Conservation (phyloP, 2,888 invertebrate genomes). For the Mesorhabditis spiculigera region DNA sequence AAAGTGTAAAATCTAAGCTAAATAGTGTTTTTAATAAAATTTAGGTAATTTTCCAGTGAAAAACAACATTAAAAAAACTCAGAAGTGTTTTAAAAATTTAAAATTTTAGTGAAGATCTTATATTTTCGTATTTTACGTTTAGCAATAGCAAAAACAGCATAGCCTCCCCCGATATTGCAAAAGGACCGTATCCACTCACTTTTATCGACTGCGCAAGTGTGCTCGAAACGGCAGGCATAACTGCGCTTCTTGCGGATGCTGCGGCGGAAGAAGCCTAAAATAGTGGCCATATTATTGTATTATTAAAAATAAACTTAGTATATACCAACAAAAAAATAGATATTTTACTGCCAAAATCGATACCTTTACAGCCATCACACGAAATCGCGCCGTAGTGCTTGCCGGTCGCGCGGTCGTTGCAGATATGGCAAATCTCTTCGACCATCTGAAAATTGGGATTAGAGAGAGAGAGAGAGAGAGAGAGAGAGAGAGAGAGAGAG, state of each 20-base stretch:
- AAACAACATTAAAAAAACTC: too few relatives aligned
- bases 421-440: slow-evolving; percentile 47
- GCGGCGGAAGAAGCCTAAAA: slow-evolving; percentile 52
- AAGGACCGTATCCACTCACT: slow-evolving; percentile 25
- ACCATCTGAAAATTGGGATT: slow-evolving; percentile 15
- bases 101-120: too few relatives aligned
- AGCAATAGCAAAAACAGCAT: not conserved
- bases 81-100: too few relatives aligned
- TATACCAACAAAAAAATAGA: not conserved
- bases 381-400: slow-evolving; percentile 53
- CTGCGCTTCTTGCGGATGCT: slow-evolving; percentile 54
- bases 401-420: slow-evolving; percentile 54
- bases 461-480: too few relatives aligned
- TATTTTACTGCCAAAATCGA: not conserved
- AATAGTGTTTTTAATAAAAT: too few relatives aligned
- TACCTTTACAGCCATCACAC: slow-evolving; percentile 56
- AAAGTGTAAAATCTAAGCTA: slow-evolving; percentile 12
- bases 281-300: not conserved
- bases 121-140: too few relatives aligned
- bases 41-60: too few relatives aligned
- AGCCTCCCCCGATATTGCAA: not conserved
- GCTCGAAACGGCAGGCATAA: slow-evolving; percentile 54
- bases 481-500: too few relatives aligned
- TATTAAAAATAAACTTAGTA: not conserved
- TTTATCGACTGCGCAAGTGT: slow-evolving; percentile 54